Conservation (phyloP, 2,113 vertebrate species). For the Monopterus albus region DNA sequence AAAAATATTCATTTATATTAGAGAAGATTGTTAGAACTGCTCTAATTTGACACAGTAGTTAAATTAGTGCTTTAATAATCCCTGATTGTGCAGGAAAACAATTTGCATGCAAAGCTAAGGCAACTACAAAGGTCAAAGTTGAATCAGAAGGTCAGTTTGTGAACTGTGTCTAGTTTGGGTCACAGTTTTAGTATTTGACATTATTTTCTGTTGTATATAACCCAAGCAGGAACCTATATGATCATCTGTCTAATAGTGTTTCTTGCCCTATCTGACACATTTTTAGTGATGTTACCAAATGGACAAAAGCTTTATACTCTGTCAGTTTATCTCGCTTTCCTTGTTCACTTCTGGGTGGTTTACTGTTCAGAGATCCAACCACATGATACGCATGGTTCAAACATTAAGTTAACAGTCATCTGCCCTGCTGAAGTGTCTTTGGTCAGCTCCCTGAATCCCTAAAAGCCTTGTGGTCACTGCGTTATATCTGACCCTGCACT, state of each 20-base stretch:
- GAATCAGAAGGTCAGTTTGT: neutral
- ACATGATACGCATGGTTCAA: slow-evolving; percentile 52
- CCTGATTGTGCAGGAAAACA: no score
- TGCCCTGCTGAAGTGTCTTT: slow-evolving; percentile 39
- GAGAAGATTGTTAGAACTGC: no score
- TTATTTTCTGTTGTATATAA: neutral
- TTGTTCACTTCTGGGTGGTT: slow-evolving; percentile 30
- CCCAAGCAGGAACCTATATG: neutral
- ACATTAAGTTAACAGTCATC: slow-evolving; percentile 44
- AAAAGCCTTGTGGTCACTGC: slow-evolving; percentile 26
- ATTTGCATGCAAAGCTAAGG: neutral
- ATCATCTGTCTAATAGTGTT: neutral
- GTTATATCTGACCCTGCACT: slow-evolving; percentile 10
- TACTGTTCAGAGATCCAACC: slow-evolving; percentile 26
- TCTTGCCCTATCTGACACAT: neutral
- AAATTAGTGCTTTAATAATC: no score
- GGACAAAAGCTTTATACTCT: neutral
- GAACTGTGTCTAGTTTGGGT: neutral
- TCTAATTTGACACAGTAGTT: neutral
- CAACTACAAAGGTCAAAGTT: neutral
- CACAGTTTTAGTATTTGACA: neutral
- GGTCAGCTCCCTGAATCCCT: slow-evolving; percentile 37
- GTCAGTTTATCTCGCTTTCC: slow-evolving; percentile 5
- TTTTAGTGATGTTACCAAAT: neutral
- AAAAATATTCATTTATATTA: no score